phyloP scores from a whole-genome alignment of 2,797 vertebrate genomes.

The Muraenolepis orangiensis region DNA sequence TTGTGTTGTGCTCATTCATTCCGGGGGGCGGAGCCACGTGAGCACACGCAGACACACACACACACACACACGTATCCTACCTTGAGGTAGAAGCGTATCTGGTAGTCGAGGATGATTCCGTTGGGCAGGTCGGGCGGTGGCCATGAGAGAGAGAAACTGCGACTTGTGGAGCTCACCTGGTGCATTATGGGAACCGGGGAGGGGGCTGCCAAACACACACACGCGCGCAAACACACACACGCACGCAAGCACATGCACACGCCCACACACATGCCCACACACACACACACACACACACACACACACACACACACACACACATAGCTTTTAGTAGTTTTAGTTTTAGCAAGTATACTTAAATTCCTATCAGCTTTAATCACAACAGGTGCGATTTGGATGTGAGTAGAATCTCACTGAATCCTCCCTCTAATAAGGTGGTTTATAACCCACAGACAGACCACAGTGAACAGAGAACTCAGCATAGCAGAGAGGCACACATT shows the following conservation, averaged over 20 bases:
- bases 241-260: constrained; percentile 38
- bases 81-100: constrained; percentile 93
- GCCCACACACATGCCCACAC: constrained; percentile 1
- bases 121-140: constrained; percentile 93
- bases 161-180: constrained; percentile 93
- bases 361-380: too few relatives aligned
- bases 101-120: constrained; percentile 93
- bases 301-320: too few relatives aligned
- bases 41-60: not conserved
- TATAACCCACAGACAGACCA: too few relatives aligned
- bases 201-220: constrained; percentile 75
- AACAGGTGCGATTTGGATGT: too few relatives aligned
- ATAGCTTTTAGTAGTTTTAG: too few relatives aligned
- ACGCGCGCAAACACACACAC: constrained; percentile 25
- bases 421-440: too few relatives aligned
- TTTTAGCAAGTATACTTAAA: too few relatives aligned
- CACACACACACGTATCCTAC: constrained; percentile 60
- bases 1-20: constrained; percentile 33
- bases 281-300: constrained; percentile 13
- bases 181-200: constrained; percentile 95
- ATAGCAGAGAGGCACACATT: too few relatives aligned
- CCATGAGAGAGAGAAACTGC: constrained; percentile 94
- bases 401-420: too few relatives aligned
- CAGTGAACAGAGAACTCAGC: too few relatives aligned
- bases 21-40: not conserved